Percentiles rank a stretch among this genome's conserved stretches.
Evolutionary conservation across 2,113 vertebrate genomes (phyloP).

Genomic region (Egretta garzetta): DNA sequence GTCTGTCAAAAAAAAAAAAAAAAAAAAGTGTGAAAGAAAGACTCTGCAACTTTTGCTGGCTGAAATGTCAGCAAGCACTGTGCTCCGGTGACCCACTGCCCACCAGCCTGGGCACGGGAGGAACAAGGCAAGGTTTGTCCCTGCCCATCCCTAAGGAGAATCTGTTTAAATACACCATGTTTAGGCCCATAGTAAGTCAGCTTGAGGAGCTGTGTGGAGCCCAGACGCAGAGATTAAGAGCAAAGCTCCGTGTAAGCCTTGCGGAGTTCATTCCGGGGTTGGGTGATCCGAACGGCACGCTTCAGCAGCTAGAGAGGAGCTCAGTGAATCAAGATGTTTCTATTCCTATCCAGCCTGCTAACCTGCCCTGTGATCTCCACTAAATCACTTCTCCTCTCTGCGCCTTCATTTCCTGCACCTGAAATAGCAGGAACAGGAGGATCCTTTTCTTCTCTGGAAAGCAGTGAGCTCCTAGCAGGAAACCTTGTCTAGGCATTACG

Average conservation of each 20-base stretch:
- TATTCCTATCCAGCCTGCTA: background rate
- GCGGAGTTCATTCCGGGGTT: background rate
- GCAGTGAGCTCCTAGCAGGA: background rate
- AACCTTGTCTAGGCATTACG: background rate
- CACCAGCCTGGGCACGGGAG: background rate
- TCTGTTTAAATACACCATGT: background rate
- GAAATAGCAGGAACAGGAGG: background rate
- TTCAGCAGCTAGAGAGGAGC: background rate
- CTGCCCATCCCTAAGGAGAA: background rate
- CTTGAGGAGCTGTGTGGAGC: background rate
- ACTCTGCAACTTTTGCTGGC: background rate
- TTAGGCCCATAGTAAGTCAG: background rate
- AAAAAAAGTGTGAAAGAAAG: background rate
- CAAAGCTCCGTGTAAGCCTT: conserved; percentile 22
- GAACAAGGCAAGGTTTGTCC: background rate
- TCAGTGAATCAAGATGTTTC: background rate
- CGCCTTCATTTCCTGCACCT: conserved; percentile 33
- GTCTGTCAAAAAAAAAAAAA: background rate
- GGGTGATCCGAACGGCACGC: background rate
- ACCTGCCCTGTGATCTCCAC: background rate
- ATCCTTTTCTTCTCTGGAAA: background rate
- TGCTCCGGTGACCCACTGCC: background rate
- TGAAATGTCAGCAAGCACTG: background rate
- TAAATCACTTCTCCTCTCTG: conserved; percentile 3
- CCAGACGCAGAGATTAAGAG: conserved; percentile 17